Evolutionary conservation across 2,888 invertebrate species (phyloP).

Genomic region (Dimorphilus gyrociliatus): DNA sequence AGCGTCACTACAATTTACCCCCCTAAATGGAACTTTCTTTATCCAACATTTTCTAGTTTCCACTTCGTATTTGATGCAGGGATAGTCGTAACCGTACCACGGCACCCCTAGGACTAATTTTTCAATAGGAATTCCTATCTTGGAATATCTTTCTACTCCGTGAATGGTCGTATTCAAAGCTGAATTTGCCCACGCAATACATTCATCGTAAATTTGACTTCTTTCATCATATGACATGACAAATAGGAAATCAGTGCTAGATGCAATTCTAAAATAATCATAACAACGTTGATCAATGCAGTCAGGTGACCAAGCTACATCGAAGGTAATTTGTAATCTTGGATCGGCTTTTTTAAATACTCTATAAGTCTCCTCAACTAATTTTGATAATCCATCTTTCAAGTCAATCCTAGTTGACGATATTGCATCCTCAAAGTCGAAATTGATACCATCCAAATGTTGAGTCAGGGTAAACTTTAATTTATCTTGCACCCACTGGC

Average conservation of each 20-base stretch:
- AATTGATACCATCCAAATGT: slow-evolving; percentile 34
- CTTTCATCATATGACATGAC: slow-evolving; percentile 38
- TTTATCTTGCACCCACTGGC: slow-evolving; percentile 20
- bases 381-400: slow-evolving; percentile 19
- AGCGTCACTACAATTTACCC: slow-evolving; percentile 37
- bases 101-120: slow-evolving; percentile 36
- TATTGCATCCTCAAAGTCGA: slow-evolving; percentile 35
- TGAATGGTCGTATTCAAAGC: slow-evolving; percentile 12
- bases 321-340: slow-evolving; percentile 28
- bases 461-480: slow-evolving; percentile 15
- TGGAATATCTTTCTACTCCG: slow-evolving; percentile 25
- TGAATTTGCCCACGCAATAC: slow-evolving; percentile 29
- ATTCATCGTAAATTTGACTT: slow-evolving; percentile 31
- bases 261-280: slow-evolving; percentile 28
- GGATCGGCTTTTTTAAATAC: slow-evolving; percentile 14
- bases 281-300: slow-evolving; percentile 36
- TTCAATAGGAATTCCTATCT: slow-evolving; percentile 19
- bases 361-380: slow-evolving; percentile 21
- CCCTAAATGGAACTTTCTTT: slow-evolving; percentile 30
- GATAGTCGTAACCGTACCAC: slow-evolving; percentile 38
- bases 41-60: slow-evolving; percentile 18
- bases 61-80: slow-evolving; percentile 16
- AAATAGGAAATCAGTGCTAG: slow-evolving; percentile 31
- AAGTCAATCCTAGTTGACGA: slow-evolving; percentile 11
- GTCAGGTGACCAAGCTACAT: slow-evolving; percentile 36